Conservation (phyloP, 2,113 vertebrate species). For the Bufo bufo region DNA sequence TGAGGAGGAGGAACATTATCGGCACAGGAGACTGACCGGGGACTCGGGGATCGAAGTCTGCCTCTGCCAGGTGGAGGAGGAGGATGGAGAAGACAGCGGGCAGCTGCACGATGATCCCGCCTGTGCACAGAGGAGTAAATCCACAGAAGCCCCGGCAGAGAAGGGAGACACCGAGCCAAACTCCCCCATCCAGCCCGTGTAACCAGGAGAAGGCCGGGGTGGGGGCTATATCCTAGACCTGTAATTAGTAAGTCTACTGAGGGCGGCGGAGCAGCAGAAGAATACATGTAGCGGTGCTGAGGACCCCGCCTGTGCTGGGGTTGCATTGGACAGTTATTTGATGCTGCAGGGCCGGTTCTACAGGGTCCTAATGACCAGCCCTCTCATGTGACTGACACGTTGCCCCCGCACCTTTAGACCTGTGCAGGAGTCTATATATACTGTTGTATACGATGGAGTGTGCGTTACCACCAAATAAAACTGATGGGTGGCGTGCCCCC, state of each 20-base stretch:
- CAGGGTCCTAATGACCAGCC: not conserved
- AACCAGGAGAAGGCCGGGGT: not conserved
- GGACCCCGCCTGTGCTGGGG: not conserved
- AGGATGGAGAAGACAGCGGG: slow-evolving; percentile 46
- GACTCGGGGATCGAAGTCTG: slow-evolving; percentile 95
- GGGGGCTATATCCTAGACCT: not conserved
- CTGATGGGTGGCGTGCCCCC: not conserved
- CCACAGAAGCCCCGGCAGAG: slow-evolving; percentile 50
- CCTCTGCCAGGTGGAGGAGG: slow-evolving; percentile 72
- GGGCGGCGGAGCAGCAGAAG: not conserved
- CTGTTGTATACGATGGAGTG: not conserved
- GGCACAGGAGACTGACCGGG: slow-evolving; percentile 86
- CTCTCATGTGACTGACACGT: not conserved
- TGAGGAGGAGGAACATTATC: slow-evolving; percentile 72
- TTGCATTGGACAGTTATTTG: not conserved
- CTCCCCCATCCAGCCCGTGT: slow-evolving; percentile 40
- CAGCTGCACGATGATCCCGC: slow-evolving; percentile 68
- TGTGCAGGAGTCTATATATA: not conserved
- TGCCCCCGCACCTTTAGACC: too few relatives aligned
- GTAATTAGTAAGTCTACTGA: not conserved
- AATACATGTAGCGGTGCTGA: not conserved
- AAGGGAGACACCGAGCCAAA: slow-evolving; percentile 34
- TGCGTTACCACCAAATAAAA: slow-evolving; percentile 21
- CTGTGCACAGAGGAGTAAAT: slow-evolving; percentile 59
- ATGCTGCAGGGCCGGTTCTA: not conserved